Evolutionary conservation across 2,888 invertebrate genomes (phyloP), one percentile per base, ranked within the genome.

Genomic region (Caenorhabditis sp.): DNA sequence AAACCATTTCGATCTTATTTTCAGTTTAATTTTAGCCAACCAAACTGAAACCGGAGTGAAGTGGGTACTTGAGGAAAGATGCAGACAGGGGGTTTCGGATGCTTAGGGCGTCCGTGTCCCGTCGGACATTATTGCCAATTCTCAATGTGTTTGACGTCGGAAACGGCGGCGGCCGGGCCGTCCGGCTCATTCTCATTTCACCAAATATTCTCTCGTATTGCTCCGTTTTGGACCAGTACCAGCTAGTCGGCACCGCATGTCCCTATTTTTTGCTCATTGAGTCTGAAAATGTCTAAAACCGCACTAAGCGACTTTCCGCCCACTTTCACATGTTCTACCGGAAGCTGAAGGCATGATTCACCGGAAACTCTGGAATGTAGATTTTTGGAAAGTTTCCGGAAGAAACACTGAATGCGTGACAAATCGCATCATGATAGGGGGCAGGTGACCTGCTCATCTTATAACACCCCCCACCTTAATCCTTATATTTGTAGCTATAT

Each of bases 91-190:
- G n/a, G 70, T 35, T 64, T 56, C 20, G 18, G 22, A 72, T 72
- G 56, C 47, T 71, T 44, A 35, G 50, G 32, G 32, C n/a, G 40
- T 56, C 56, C 53, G 67, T 37, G 32, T n/a, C n/a, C 67, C 53
- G 28, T 26, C 18, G 60, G 65, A 76, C 76, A 67, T 67, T 76
- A 76, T 76, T 76, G 76, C 76, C 76, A 76, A 76, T 76, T 76
- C 76, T 67, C 51, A 61, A 76, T 76, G 76, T 76, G 76, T 76
- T 76, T 76, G 76, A 76, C 76, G 76, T 76, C 76, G 76, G 67
- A 76, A 67, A 60, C 67, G 60, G 67, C 51, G 32, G 32, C 32
- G 32, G 53, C 37, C 37, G 70, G 70, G 32, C 5, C 32, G 5
- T 9, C 32, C 61, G 61, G 74, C 74, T 74, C 67, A 47, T 67